Conservation (phyloP, 2,797 vertebrate species). For the Eospalax fontanierii region DNA sequence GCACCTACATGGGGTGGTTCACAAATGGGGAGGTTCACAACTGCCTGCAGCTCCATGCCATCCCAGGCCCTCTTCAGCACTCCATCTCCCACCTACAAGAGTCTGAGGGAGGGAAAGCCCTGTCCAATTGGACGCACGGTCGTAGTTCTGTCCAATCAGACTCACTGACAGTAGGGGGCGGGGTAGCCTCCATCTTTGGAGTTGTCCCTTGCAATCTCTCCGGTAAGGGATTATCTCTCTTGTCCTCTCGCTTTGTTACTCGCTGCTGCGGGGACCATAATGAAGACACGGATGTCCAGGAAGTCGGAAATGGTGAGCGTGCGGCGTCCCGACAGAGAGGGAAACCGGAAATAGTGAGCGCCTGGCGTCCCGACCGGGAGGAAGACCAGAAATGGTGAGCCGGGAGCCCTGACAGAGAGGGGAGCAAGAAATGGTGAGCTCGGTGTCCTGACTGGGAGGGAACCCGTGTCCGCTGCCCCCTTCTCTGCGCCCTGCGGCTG, state of each 20-base stretch:
- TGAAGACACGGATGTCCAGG: background rate
- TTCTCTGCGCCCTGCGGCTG: no score
- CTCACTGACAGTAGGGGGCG: background rate
- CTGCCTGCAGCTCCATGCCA: background rate
- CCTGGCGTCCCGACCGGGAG: no score
- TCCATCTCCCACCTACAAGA: no score
- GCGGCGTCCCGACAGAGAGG: background rate
- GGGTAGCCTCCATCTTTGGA: background rate
- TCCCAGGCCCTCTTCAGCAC: background rate
- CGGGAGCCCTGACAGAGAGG: no score
- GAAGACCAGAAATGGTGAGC: no score
- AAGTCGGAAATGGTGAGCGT: background rate
- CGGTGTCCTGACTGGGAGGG: no score
- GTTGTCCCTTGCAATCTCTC: background rate
- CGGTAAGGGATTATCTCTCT: background rate
- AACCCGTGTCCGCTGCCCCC: no score
- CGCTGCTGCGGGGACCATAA: no score
- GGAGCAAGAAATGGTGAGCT: no score
- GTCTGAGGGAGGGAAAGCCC: background rate
- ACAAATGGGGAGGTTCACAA: background rate
- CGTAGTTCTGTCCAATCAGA: background rate
- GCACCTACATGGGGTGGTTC: no score
- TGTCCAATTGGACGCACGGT: background rate
- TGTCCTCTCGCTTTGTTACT: background rate
- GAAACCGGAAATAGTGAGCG: no score